These are phyloP conservation scores for Agonopterix heracliana DNA, from an alignment of 2,888 invertebrate genomes.

Conservation along the genomic window DNA sequence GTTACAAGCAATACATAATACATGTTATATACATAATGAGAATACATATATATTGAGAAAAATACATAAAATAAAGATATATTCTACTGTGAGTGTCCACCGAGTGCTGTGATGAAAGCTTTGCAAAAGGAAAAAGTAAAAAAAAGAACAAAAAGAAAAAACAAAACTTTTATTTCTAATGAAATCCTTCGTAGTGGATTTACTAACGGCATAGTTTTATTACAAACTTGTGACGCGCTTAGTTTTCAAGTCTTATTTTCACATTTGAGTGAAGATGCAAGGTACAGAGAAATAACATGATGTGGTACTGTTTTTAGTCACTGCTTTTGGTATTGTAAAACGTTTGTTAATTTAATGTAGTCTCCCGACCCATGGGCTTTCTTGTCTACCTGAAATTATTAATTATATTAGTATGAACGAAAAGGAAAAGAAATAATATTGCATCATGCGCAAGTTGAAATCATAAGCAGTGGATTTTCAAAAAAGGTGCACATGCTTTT, in stretches of 20 bases:
- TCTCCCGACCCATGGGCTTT: conserved; percentile 73
- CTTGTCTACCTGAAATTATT: conserved; percentile 74
- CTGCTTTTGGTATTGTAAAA: conserved; percentile 45
- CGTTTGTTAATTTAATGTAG: conserved; percentile 64
- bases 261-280: not conserved
- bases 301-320: conserved; percentile 49
- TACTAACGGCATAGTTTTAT: no score
- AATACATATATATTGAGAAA: conserved; percentile 29
- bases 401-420: conserved; percentile 75
- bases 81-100: conserved; percentile 70
- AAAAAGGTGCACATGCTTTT: conserved; percentile 55
- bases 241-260: no score
- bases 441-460: conserved; percentile 45
- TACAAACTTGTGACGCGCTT: no score
- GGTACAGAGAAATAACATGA: conserved; percentile 14
- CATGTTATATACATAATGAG: conserved; percentile 43
- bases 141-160: conserved; percentile 58
- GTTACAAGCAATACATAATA: conserved; percentile 57
- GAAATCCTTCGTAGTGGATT: conserved; percentile 1
- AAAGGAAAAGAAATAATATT: conserved; percentile 45
- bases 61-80: conserved; percentile 23
- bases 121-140: conserved; percentile 63
- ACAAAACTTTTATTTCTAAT: conserved; percentile 60
- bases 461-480: conserved; percentile 40
- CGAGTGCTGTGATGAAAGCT: conserved; percentile 75